Base-by-base conservation (phyloP, 2,113 vertebrate genomes). In the Scatophagus argus region DNA sequence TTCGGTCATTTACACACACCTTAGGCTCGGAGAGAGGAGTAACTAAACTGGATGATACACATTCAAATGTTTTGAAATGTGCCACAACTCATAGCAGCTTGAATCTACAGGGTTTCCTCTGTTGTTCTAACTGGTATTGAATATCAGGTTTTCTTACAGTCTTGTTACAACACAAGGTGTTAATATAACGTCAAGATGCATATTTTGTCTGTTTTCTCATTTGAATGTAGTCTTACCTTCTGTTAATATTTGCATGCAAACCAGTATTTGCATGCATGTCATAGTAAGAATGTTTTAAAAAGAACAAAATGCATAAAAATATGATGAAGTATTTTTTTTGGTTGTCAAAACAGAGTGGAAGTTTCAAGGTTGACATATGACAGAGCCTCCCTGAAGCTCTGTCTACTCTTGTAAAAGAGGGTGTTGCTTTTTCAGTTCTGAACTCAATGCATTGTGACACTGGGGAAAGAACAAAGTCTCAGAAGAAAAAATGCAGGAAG, bases 291-390 rank as follows among this genome's bases (percentile, higher is more conserved):
- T 52, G n/a, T 43, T 52, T n/a, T 11, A 21, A 49, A 62, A 27
- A 10, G 2, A 34, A 49, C 41, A 6, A 23, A 41, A 52, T 8
- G 60, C 31, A 38, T 17, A 58, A 29, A 55, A 82, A 36, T 27
- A 43, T 13, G 58, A 21, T 54, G 29, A 39, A 51, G 19, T 71
- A 1, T 85, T 73, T 58, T n/a, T 46, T 46, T 67, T 49, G n/a
- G 31, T 67, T 81, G 83, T 87, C 83, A 79, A 61, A 84, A 49
- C 75, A 65, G 41, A 78, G 66, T 46, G 38, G 49, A 79, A 34
- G 68, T 41, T 87, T 56, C 75, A 81, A 79, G 86, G 76, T 79
- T 83, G 86, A 92, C 77, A 52, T 81, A 44, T 85, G 82, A 86
- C 83, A 79, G 55, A 87, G 43, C 21, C 41, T 73, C 62, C 85